A percentile compares a stretch with the other conserved stretches of the same genome.
Evolutionary conservation across 2,113 vertebrate species (phyloP).

Genomic region (Geococcyx californianus): DNA sequence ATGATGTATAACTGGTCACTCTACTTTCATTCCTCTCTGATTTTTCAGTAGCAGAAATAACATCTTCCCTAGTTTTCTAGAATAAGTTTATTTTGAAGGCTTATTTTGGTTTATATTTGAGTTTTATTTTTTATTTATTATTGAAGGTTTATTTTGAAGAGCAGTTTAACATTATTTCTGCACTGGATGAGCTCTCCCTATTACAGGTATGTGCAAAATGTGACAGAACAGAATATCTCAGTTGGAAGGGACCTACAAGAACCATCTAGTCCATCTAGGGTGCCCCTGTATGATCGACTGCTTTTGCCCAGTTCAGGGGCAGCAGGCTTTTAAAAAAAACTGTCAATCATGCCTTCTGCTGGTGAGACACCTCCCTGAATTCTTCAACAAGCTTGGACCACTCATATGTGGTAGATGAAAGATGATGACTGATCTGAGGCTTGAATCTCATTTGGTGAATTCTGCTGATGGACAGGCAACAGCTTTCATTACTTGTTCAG

Average conservation of each 20-base stretch:
- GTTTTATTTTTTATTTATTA: too few species aligned
- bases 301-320: not conserved
- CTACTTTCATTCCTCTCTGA: not conserved
- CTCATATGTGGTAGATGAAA: not conserved
- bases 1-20: not conserved
- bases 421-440: not conserved
- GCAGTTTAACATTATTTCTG: not conserved
- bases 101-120: too few species aligned
- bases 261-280: not conserved
- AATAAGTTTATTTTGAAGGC: not conserved
- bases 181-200: not conserved
- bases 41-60: not conserved
- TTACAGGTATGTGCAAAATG: not conserved
- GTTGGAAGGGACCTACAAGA: too few species aligned
- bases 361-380: not conserved
- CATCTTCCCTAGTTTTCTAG: not conserved
- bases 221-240: not conserved
- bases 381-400: not conserved
- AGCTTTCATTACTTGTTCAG: not conserved
- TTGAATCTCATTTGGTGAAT: not conserved
- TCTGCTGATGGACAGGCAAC: not conserved
- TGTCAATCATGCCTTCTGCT: not conserved
- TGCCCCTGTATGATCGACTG: not conserved
- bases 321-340: not conserved
- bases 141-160: not conserved